Conservation (phyloP, 2,797 vertebrate genomes). For the Scyliorhinus canicula region DNA sequence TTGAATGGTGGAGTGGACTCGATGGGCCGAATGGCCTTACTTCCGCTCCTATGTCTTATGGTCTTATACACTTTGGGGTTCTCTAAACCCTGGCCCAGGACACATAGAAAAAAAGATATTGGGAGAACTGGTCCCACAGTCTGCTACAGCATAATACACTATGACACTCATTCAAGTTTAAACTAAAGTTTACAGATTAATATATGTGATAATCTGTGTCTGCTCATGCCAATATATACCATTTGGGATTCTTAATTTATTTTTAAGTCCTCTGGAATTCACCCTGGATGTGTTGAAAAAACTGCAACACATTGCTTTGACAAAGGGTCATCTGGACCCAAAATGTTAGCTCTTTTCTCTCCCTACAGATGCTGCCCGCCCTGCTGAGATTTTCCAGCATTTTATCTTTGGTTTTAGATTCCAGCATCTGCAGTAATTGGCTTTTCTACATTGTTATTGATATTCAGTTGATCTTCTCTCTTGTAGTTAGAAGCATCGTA, state of each 20-base stretch:
- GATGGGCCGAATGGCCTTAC: too few species aligned
- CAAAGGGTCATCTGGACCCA: too few species aligned
- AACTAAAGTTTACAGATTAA: not conserved
- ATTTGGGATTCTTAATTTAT: not conserved
- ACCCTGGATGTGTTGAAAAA: too few species aligned
- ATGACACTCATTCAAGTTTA: not conserved
- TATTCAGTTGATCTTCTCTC: not conserved
- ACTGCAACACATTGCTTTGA: not conserved
- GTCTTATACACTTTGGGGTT: too few species aligned
- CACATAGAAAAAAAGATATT: not conserved
- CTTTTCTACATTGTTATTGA: not conserved
- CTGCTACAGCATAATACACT: not conserved
- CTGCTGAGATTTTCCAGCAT: too few species aligned
- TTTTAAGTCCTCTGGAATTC: not conserved
- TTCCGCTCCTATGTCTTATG: too few species aligned
- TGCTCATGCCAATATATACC: not conserved
- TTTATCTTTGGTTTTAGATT: too few species aligned
- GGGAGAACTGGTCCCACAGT: not conserved
- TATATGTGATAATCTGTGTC: not conserved
- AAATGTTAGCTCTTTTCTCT: too few species aligned
- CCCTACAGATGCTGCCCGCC: too few species aligned
- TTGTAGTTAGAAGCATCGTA: not conserved
- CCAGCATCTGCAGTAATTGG: too few species aligned
- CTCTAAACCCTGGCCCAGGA: too few species aligned
- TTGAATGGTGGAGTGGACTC: too few species aligned